Evolutionary conservation across 2,113 vertebrate species (phyloP).

Genomic region (Phalacrocorax pelagicus): DNA sequence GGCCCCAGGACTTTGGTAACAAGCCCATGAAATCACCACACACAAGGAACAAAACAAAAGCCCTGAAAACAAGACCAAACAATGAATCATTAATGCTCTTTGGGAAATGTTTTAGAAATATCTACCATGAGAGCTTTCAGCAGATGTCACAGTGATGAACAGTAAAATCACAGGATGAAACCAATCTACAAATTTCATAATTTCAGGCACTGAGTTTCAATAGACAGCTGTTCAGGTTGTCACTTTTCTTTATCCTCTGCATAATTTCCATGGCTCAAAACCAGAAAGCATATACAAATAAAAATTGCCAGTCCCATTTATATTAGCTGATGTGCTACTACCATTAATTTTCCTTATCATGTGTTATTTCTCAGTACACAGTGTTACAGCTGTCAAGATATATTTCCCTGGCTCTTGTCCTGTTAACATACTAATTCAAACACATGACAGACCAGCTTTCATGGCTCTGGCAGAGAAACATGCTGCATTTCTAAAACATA

Average conservation of each 20-base stretch:
- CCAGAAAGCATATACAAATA: constrained; percentile 19
- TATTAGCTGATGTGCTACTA: constrained; percentile 3
- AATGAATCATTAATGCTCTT: constrained; percentile 26
- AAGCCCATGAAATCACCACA: not conserved
- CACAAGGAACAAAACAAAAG: not conserved
- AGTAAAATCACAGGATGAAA: constrained; percentile 36
- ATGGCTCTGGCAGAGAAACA: not conserved
- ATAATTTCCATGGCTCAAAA: constrained; percentile 9
- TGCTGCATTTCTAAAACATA: not conserved
- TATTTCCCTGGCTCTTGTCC: not conserved
- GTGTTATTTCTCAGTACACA: not conserved
- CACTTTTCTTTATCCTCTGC: not conserved
- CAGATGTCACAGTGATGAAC: constrained; percentile 7
- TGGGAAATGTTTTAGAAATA: constrained; percentile 7
- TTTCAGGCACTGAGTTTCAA: constrained; percentile 14
- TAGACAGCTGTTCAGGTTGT: constrained; percentile 30
- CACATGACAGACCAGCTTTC: not conserved
- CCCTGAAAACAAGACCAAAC: not conserved
- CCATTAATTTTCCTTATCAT: constrained; percentile 47
- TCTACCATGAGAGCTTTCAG: constrained; percentile 8
- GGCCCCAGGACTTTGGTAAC: not conserved
- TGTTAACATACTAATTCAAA: constrained; percentile 28
- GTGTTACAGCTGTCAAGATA: constrained; percentile 8
- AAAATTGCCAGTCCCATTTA: constrained; percentile 36
- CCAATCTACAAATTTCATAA: constrained; percentile 12